Evolutionary conservation across 2,113 vertebrate genomes (phyloP).

Genomic region (Podilymbus podiceps): DNA sequence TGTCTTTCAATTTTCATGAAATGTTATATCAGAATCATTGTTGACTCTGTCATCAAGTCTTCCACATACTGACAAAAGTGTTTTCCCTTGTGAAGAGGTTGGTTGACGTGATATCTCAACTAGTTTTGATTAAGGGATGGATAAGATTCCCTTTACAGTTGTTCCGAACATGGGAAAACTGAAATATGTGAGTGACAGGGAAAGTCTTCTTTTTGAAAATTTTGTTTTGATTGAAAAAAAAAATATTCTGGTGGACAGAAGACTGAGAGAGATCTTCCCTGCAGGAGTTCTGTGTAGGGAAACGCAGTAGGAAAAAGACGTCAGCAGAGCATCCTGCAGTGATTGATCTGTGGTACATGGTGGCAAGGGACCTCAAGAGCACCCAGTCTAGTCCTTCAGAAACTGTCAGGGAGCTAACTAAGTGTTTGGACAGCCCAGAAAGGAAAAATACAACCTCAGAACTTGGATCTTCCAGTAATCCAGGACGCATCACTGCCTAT

Average conservation of each 20-base stretch:
- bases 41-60: neutral
- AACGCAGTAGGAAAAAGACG: neutral
- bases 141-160: neutral
- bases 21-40: neutral
- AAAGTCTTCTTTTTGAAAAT: neutral
- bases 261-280: neutral
- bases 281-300: neutral
- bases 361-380: neutral
- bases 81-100: constrained; percentile 3
- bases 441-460: neutral
- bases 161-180: neutral
- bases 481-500: neutral
- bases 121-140: neutral
- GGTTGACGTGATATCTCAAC: constrained; percentile 9
- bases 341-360: neutral
- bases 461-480: neutral
- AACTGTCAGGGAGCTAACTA: neutral
- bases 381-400: neutral
- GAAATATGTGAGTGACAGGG: neutral
- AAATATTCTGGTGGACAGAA: neutral
- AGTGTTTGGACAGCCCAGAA: neutral
- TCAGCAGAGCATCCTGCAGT: neutral
- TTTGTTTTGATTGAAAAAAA: neutral
- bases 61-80: neutral
- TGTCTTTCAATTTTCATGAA: neutral